phyloP scores from a whole-genome alignment of 2,888 invertebrate genomes.

The Physocephala rufipes region DNA sequence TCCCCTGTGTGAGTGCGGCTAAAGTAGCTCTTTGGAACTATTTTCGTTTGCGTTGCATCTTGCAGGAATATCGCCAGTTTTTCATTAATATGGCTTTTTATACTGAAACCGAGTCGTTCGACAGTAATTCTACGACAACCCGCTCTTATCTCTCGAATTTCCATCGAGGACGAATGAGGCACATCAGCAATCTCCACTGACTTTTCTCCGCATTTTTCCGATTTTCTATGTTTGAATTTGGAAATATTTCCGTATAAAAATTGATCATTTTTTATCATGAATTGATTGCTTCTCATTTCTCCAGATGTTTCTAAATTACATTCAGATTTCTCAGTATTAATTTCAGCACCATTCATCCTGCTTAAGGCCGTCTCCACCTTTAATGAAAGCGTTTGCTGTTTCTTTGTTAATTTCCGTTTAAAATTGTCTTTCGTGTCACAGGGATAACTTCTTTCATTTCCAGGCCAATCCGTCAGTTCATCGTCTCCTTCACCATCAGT shows the following conservation, averaged over 20 bases:
- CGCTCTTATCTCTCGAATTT: conserved; percentile 79
- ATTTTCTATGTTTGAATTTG: conserved; percentile 66
- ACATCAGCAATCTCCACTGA: conserved; percentile 65
- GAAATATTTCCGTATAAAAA: conserved; percentile 46
- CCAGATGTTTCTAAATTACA: conserved; percentile 33
- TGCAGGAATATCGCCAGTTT: conserved; percentile 84
- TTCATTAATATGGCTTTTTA: conserved; percentile 86
- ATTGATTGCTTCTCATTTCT: conserved; percentile 42
- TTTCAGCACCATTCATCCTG: conserved; percentile 68
- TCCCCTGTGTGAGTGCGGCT: too few species aligned
- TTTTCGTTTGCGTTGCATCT: conserved; percentile 80
- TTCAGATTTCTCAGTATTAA: too few species aligned
- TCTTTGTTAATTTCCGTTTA: conserved; percentile 64
- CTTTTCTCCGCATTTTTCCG: conserved; percentile 66
- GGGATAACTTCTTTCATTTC: conserved; percentile 67
- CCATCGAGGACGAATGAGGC: conserved; percentile 60
- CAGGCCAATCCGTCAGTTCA: conserved; percentile 79
- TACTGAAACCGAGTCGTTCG: conserved; percentile 84
- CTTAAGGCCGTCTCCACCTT: conserved; percentile 62
- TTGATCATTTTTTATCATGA: background rate
- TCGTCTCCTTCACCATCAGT: conserved; percentile 76
- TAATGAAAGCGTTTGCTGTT: conserved; percentile 52
- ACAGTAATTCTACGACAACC: conserved; percentile 84
- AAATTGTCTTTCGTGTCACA: conserved; percentile 70
- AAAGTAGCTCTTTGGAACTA: too few species aligned